Base-by-base conservation (phyloP, 2,113 vertebrate species). In the Alectura lathami region DNA sequence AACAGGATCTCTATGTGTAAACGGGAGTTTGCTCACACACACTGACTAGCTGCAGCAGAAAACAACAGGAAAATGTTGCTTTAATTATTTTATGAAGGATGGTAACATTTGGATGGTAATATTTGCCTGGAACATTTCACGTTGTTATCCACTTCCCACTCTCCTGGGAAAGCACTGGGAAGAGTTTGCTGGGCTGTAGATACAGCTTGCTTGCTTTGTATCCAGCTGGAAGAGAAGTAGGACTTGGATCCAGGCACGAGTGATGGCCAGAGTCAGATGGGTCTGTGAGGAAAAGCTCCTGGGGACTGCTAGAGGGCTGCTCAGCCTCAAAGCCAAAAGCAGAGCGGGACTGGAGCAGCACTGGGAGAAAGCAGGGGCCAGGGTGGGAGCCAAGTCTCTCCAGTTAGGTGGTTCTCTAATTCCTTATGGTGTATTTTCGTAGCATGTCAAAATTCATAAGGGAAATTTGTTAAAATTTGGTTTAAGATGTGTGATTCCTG, bases 211-310 rank as follows among this genome's bases (percentile, higher is more conserved):
- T 80, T 56, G 42, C 30, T 62, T 86, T 84, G 16, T 8, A 45
- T 17, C 32, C 47, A 68, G 34, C 22, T 36, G 18, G 68, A 83
- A 51, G 42, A 54, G n/a, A 74, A 74, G 7, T 0, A 0, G 27
- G 43, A 40, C 30, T 56, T 47, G 32, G 42, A 67, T 92, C 72
- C 36, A 45, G 69, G 17, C 50, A 32, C 26, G 32, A 83, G n/a
- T 40, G 38, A 50, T 23, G 80, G 27, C 0, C 0, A 80, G 16
- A 8, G 53, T 73, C 50, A 60, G 62, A 51, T 2, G 77, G 3
- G 20, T 80, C 38, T 47, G 29, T 43, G 11, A 1, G 6, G 67
- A 62, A 76, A 57, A 13, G 2, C 34, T 78, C 24, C 53, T 29
- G 64, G 77, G 64, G 38, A 42, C 24, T 36, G 7, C 36, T 40